Evolutionary conservation across 2,888 invertebrate species (phyloP).

Genomic region (Adineta ricciae): DNA sequence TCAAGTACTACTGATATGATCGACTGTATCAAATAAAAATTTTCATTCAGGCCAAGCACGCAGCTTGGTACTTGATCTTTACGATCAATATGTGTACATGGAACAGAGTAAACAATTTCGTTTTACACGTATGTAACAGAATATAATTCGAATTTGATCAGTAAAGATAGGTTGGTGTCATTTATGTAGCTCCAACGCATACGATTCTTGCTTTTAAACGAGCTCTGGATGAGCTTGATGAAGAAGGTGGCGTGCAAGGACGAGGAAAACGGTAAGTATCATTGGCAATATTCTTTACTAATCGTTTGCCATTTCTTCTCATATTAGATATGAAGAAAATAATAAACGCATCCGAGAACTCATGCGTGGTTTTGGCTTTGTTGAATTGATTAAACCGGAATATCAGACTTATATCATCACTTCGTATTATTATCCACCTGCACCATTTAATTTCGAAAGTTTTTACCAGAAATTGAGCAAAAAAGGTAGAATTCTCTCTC

Average conservation of each 20-base stretch:
- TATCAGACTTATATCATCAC: slow-evolving; percentile 51
- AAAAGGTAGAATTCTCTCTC: slow-evolving; percentile 45
- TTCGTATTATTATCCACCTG: slow-evolving; percentile 48
- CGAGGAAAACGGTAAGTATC: slow-evolving; percentile 43
- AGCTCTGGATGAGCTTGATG: slow-evolving; percentile 48
- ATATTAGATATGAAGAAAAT: slow-evolving; percentile 40
- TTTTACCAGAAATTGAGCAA: slow-evolving; percentile 50
- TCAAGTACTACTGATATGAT: background rate
- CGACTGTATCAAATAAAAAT: background rate
- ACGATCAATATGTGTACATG: slow-evolving; percentile 49
- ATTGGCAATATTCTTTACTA: background rate
- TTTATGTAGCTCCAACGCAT: slow-evolving; percentile 48
- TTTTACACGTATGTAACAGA: slow-evolving; percentile 45
- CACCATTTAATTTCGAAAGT: slow-evolving; percentile 48
- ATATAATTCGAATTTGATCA: background rate
- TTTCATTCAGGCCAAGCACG: slow-evolving; percentile 43
- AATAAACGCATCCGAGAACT: slow-evolving; percentile 45
- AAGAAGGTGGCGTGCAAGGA: slow-evolving; percentile 49
- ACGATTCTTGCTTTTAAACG: slow-evolving; percentile 50
- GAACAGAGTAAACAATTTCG: slow-evolving; percentile 52
- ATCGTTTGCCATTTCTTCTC: slow-evolving; percentile 38
- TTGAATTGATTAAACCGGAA: slow-evolving; percentile 40
- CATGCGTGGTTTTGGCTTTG: slow-evolving; percentile 50
- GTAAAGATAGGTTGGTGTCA: too few species aligned
- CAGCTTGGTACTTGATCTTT: slow-evolving; percentile 49